These are phyloP conservation scores for Psilopsiagon aurifrons DNA, from an alignment of 2,113 vertebrate genomes.

Conservation along the genomic window DNA sequence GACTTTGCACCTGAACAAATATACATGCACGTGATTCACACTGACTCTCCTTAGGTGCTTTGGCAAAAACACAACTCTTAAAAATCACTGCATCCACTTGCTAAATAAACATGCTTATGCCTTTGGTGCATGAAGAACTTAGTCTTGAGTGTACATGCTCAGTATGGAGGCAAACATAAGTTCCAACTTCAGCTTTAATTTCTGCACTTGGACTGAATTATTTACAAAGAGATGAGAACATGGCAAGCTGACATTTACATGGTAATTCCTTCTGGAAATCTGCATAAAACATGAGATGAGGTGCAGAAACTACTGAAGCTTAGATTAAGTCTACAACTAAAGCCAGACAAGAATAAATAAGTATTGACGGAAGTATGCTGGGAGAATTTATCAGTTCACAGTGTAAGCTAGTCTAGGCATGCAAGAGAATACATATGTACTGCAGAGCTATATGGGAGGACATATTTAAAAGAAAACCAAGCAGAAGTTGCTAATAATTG, in stretches of 20 bases:
- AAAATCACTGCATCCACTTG: neutral
- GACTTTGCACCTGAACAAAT: conserved; percentile 25
- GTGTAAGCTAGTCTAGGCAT: fast-evolving
- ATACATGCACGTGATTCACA: neutral
- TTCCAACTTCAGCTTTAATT: neutral
- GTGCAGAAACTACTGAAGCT: neutral
- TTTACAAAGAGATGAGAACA: neutral
- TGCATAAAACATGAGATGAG: neutral
- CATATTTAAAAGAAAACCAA: neutral
- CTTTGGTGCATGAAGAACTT: neutral
- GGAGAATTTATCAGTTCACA: neutral
- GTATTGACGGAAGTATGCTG: neutral
- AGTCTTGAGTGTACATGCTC: neutral
- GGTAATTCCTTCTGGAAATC: neutral
- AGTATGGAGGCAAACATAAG: neutral
- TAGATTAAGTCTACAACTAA: neutral
- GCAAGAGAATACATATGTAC: neutral
- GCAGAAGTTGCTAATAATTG: neutral
- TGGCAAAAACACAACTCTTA: neutral
- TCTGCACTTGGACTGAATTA: neutral
- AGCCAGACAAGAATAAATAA: neutral
- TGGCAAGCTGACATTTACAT: neutral
- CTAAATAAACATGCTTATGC: neutral
- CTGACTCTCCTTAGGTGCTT: neutral
- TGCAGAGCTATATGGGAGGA: neutral